Evolutionary conservation across 1,140 invertebrate genomes (phyloP).

Genomic region (Heliothis subflexa): DNA sequence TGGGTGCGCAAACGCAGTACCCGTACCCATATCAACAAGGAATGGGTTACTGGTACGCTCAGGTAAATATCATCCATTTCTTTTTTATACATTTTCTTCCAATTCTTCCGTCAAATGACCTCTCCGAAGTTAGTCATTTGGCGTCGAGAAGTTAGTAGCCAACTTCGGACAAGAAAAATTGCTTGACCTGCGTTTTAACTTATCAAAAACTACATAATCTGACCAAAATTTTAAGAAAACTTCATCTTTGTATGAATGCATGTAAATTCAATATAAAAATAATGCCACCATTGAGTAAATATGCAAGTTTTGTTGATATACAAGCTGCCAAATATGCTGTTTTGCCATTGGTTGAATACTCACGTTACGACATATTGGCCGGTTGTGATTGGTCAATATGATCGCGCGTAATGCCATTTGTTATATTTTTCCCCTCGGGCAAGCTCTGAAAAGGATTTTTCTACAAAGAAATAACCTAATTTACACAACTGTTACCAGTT

Average conservation of each 20-base stretch:
- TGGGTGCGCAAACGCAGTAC: conserved; percentile 80
- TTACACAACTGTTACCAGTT: conserved; percentile 2
- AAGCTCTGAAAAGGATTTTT: not conserved
- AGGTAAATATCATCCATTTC: conserved; percentile 70
- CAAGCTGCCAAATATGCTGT: not conserved
- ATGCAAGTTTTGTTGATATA: not conserved
- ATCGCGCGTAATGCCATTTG: not conserved
- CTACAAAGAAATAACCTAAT: too few species aligned
- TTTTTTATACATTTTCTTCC: not conserved
- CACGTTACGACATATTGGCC: not conserved
- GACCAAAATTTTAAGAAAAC: too few species aligned
- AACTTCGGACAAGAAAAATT: too few species aligned
- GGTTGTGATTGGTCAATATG: not conserved
- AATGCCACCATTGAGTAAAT: not conserved
- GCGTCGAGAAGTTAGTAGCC: too few species aligned
- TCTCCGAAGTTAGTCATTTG: not conserved
- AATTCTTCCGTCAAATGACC: not conserved
- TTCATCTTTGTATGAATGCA: too few species aligned
- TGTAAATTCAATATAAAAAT: too few species aligned
- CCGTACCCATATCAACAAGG: conserved; percentile 82
- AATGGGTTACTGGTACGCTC: conserved; percentile 83
- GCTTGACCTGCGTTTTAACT: too few species aligned
- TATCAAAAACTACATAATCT: too few species aligned
- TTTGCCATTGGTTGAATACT: not conserved
- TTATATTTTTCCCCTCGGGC: too few species aligned